Evolutionary conservation across 2,113 vertebrate species (phyloP).

Genomic region (Martes martes): DNA sequence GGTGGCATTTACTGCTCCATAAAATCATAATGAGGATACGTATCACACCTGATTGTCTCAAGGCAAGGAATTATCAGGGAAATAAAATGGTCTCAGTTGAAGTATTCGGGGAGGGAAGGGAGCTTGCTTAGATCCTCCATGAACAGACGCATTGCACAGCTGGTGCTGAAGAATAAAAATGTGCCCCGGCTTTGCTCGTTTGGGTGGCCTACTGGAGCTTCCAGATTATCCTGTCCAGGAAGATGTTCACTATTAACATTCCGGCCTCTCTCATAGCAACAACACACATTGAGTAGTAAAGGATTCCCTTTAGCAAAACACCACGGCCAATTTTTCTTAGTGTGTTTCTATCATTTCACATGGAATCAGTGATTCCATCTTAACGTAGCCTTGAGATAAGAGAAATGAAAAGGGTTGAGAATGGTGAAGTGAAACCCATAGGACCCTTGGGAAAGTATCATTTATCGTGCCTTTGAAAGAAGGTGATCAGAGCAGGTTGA

Average conservation of each 20-base stretch:
- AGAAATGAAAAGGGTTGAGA: neutral
- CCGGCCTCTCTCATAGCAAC: neutral
- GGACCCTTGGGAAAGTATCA: neutral
- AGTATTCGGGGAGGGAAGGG: neutral
- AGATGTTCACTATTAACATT: neutral
- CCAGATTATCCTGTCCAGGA: neutral
- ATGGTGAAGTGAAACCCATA: neutral
- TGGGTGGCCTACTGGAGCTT: neutral
- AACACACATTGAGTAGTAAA: neutral
- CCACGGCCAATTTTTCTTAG: neutral
- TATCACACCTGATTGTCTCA: neutral
- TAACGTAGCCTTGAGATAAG: neutral
- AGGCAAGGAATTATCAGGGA: neutral
- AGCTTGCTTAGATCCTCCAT: neutral
- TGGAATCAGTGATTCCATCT: neutral
- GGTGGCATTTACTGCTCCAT: constrained; percentile 51
- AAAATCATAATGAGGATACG: constrained; percentile 53
- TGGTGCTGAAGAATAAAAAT: neutral
- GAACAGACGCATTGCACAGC: neutral
- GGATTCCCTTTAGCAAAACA: neutral
- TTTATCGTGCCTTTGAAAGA: neutral
- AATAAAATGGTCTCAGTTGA: neutral
- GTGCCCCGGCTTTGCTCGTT: neutral
- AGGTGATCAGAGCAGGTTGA: neutral
- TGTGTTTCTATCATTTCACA: neutral